Evolutionary conservation across 35 echinoderm and acorn worm genomes (phyloP), one percentile per base, ranked within the genome.

Genomic region (Chiridota heheva): DNA sequence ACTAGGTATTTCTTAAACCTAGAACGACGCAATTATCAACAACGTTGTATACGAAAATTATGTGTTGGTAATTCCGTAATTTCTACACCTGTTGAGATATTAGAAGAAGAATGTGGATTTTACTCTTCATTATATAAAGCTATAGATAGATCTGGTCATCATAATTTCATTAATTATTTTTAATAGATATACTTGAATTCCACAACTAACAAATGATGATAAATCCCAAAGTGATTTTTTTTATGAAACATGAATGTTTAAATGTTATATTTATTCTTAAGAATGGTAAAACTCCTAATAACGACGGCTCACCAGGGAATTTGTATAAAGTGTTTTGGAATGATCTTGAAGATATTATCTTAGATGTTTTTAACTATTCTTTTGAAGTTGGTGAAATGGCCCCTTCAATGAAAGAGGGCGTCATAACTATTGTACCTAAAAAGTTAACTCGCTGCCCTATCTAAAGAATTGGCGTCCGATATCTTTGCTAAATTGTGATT

Each of bases 231-330:
- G n/a, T n/a, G n/a, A n/a, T n/a, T n/a, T n/a, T n/a, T n/a, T n/a
- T n/a, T n/a, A n/a, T n/a, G 36, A 40, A 69, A 20, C 41, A 69
- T 69, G 63, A 67, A 69, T 69, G 65, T 69, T 69, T 39, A 18
- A 39, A 32, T 69, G 65, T 38, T 38, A 20, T 69, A 39, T 69
- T 39, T 37, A 2, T 15, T 38, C 41, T 69, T 6, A 69, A 69
- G 41, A 69, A 69, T 34, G 31, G 65, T 17, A 69, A 69, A 69
- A 69, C 65, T 40, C 65, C 65, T 69, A 39, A 39, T 16, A 69
- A 69, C 15, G 65, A 69, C 5, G 33, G 33, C 41, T 69, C 41
- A 18, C 33, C 65, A 3, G 33, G 34, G 30, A 39, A 1, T 38
- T 69, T 36, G 36, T 38, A 36, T 40, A 38, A 69, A 69, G n/a